These are phyloP conservation scores for Rhinichthys klamathensis DNA, from an alignment of 2,113 vertebrate species.

Conservation along the genomic window DNA sequence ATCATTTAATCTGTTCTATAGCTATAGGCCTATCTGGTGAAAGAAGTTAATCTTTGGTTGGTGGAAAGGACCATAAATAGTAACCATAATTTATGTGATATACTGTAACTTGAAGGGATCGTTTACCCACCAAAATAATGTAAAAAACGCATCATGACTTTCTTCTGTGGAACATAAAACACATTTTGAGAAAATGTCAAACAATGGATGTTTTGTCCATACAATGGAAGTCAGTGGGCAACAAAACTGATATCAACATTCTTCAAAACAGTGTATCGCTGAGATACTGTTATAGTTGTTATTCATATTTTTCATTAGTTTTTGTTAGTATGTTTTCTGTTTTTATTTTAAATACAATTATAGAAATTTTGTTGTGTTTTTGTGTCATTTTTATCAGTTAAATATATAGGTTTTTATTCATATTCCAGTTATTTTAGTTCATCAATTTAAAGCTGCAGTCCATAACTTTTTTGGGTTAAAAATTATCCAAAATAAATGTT, in stretches of 20 bases:
- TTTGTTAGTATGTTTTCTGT: not conserved
- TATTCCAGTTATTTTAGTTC: not conserved
- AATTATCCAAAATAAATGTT: too few relatives aligned
- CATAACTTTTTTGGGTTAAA: too few relatives aligned
- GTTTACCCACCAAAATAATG: not conserved
- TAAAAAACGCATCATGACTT: not conserved
- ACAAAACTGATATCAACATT: not conserved
- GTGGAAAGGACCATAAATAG: not conserved
- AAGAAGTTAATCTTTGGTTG: not conserved
- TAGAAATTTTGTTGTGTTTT: not conserved
- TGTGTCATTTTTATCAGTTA: not conserved
- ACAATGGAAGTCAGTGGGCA: not conserved
- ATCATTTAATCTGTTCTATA: not conserved
- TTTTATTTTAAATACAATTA: not conserved
- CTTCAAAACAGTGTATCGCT: not conserved
- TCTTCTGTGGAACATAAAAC: not conserved
- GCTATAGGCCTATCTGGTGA: not conserved
- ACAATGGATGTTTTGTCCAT: not conserved
- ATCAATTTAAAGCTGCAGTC: not conserved
- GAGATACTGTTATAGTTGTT: not conserved
- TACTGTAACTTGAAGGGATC: not conserved
- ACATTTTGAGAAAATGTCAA: not conserved
- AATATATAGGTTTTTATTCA: not conserved
- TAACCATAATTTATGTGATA: not conserved
- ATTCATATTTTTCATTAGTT: not conserved